phyloP scores from a whole-genome alignment of 2,113 vertebrate genomes.

The Butastur rufipennis region DNA sequence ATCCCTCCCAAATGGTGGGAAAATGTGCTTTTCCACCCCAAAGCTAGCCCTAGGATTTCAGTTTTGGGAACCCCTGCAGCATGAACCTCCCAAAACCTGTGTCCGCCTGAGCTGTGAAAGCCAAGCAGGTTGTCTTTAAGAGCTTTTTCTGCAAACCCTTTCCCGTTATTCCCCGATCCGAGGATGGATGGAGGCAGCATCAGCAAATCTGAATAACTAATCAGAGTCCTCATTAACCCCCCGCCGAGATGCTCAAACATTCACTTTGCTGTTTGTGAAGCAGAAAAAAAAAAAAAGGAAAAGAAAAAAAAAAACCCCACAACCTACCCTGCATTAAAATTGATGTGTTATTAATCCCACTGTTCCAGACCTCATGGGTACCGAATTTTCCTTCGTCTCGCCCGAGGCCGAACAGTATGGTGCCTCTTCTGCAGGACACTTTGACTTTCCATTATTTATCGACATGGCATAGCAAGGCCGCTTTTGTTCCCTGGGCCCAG shows the following conservation, averaged over 20 bases:
- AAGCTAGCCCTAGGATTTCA: background rate
- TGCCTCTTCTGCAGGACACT: constrained; percentile 31
- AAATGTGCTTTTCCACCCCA: background rate
- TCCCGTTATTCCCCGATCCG: background rate
- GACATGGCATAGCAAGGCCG: background rate
- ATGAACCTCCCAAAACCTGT: background rate
- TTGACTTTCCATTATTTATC: constrained; percentile 65
- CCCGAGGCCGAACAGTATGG: constrained; percentile 34
- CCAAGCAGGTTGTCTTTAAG: background rate
- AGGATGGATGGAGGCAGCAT: constrained; percentile 71
- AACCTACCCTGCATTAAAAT: constrained; percentile 72
- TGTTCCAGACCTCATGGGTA: constrained; percentile 51
- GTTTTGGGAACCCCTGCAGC: background rate
- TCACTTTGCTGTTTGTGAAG: constrained; percentile 86
- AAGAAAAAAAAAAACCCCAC: fast-evolving
- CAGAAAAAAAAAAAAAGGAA: background rate
- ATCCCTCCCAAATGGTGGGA: no score
- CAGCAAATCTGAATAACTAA: constrained; percentile 87
- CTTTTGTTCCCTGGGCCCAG: constrained; percentile 21
- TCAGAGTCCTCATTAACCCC: constrained; percentile 94
- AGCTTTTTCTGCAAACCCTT: constrained; percentile 16
- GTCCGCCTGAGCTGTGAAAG: background rate
- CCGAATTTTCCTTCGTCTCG: background rate
- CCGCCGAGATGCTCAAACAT: constrained; percentile 87
- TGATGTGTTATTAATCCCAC: constrained; percentile 78